Evolutionary conservation across 2,113 vertebrate species (phyloP).

Genomic region (Pelecanoides urinatrix): DNA sequence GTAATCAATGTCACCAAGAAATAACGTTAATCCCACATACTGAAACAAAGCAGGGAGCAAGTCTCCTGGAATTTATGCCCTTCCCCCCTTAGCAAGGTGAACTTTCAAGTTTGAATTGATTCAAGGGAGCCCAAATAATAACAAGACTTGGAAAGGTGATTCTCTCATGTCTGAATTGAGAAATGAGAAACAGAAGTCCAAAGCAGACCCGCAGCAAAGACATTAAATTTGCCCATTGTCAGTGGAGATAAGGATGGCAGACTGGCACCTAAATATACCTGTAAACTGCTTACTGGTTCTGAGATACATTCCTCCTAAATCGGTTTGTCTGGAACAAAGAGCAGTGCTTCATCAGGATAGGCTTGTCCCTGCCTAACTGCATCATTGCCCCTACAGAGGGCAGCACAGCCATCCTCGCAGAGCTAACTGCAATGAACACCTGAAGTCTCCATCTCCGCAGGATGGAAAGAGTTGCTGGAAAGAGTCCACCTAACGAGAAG

Average conservation of each 20-base stretch:
- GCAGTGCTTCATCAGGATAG: neutral
- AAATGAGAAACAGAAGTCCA: neutral
- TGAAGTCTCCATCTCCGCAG: neutral
- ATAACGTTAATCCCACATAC: neutral
- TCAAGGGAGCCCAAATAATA: neutral
- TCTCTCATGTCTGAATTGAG: neutral
- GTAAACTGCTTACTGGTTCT: neutral
- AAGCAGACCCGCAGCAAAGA: neutral
- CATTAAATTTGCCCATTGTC: neutral
- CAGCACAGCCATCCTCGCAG: neutral
- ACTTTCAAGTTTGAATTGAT: neutral
- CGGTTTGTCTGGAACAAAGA: neutral
- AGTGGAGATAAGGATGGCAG: neutral
- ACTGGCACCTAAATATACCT: neutral
- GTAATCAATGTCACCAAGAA: neutral
- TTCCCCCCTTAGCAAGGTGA: neutral
- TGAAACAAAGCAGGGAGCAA: neutral
- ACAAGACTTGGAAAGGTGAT: neutral
- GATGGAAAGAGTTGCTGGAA: neutral
- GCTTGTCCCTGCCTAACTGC: neutral
- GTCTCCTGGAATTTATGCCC: neutral
- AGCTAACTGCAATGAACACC: too few relatives aligned
- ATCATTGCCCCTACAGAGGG: neutral
- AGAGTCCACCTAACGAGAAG: neutral
- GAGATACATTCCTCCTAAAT: accelerated